phyloP scores from a whole-genome alignment of 2,797 vertebrate genomes.

The Acrossocheilus fasciatus region DNA sequence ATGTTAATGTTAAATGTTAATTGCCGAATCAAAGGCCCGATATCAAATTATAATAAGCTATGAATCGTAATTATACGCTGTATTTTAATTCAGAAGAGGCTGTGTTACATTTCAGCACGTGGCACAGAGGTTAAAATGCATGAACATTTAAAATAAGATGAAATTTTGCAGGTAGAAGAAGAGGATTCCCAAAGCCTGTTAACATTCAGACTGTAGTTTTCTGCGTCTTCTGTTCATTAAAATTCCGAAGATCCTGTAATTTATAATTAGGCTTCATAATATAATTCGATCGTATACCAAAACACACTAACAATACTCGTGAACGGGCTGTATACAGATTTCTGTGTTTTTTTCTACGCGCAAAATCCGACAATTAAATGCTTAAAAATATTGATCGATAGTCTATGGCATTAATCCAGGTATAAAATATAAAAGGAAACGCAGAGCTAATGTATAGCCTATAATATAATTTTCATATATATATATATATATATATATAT shows the following conservation, averaged over 20 bases:
- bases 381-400: background rate
- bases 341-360: background rate
- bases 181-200: background rate
- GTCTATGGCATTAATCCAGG: background rate
- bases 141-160: slow-evolving; percentile 36
- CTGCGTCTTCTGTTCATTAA: background rate
- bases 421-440: background rate
- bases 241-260: background rate
- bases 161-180: background rate
- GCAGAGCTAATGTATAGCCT: background rate
- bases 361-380: background rate
- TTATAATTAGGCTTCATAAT: background rate
- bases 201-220: background rate
- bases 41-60: background rate
- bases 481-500: no score
- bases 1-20: slow-evolving; percentile 1
- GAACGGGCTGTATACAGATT: background rate
- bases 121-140: slow-evolving; percentile 23
- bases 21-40: background rate
- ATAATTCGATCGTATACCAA: background rate
- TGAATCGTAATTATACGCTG: background rate
- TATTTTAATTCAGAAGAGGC: background rate
- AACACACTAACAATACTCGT: background rate
- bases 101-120: slow-evolving; percentile 32
- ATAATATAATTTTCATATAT: background rate